Evolutionary conservation across 2,888 invertebrate species (phyloP), one percentile per base, ranked within the genome.

Genomic region (Acronicta alni): DNA sequence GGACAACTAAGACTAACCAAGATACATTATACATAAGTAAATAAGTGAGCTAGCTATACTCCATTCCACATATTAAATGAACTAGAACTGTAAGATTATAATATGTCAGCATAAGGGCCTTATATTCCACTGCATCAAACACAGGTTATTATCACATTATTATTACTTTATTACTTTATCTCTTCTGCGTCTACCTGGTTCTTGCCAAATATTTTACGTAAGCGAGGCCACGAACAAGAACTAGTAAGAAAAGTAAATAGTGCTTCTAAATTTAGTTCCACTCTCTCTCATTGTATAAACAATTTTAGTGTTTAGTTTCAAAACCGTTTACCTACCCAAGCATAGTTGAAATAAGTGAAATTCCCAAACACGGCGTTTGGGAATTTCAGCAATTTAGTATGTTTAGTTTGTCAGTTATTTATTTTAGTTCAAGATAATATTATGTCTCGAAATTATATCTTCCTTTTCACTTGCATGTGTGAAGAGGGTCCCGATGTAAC

Each of bases 301-400:
- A 48, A 46, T 45, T 46, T 55, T 17, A 46, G 20, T 23, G 44
- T 56, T 49, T 32, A 56, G 15, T 43, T 38, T 47, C 18, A 26
- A 26, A 66, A 46, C 43, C 32, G 41, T 38, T 54, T 35, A 55
- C 41, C 41, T 54, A 38, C 47, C 37, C 14, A 1, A 69, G 9
- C 15, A 35, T 39, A 46, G 38, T 56, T 56, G 56, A 49, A 62
- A 43, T 35, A 47, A 15, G 20, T 59, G 51, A 15, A 68, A 70
- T 41, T 51, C 39, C 39, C 49, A 66, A 70, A 67, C 42, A 51
- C 47, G 16, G 39, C 70, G 44, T 64, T 57, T 39, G 56, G 56
- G 46, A 56, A 63, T 70, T 70, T 56, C 43, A 44, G 39, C 30
- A 56, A 63, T 56, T 70, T 47, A 18, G 39, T 56, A 51, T 44